Evolutionary conservation across 2,888 invertebrate genomes (phyloP).

Genomic region (Acanthococcus lagerstroemiae): DNA sequence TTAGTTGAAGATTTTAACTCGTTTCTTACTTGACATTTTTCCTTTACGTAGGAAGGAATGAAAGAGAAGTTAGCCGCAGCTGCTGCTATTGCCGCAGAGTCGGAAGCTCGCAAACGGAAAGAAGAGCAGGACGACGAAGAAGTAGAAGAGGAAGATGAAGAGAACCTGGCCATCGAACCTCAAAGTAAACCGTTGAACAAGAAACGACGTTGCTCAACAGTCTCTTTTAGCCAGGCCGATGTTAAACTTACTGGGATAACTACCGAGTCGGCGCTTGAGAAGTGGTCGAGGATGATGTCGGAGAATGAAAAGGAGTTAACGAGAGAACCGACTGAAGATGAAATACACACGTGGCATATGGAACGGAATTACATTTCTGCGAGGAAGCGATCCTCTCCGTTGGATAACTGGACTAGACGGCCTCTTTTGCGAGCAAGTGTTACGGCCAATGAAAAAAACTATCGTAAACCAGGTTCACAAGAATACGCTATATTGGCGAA

Average conservation of each 20-base stretch:
- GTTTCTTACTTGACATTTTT: neutral
- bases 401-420: no score
- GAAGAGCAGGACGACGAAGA: constrained; percentile 43
- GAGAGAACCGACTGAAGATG: neutral
- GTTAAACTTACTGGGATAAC: no score
- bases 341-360: no score
- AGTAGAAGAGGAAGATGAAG: constrained; percentile 23
- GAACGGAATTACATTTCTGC: no score
- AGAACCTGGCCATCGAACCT: no score
- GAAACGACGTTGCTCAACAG: neutral
- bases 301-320: neutral
- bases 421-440: no score
- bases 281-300: no score
- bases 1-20: neutral
- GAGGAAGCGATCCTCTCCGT: no score
- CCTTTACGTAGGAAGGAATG: constrained; percentile 60
- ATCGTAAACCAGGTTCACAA: neutral
- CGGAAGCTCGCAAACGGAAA: constrained; percentile 46
- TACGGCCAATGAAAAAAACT: no score
- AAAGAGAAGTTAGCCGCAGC: constrained; percentile 65
- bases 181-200: neutral
- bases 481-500: neutral
- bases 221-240: neutral
- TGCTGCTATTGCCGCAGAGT: constrained; percentile 47
- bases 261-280: no score